Percentiles rank a stretch among this genome's conserved stretches.
phyloP scores from a whole-genome alignment of 2,797 vertebrate species.

The Peromyscus nudipes region DNA sequence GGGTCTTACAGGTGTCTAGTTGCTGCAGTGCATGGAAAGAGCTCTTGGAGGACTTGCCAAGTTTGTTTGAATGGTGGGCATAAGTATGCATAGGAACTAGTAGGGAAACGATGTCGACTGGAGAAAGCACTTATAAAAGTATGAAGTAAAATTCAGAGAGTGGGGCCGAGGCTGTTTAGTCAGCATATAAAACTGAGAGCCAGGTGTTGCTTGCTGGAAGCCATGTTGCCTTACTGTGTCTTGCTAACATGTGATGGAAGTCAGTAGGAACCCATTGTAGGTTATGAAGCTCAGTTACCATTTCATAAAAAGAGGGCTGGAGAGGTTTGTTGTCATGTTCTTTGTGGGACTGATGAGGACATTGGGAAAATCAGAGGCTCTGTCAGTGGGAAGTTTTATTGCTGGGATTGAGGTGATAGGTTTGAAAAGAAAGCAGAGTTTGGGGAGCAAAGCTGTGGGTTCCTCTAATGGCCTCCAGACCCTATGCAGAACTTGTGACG shows the following conservation, averaged over 20 bases:
- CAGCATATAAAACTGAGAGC: slow-evolving; percentile 17
- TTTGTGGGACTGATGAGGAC: background rate
- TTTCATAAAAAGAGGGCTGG: slow-evolving; percentile 26
- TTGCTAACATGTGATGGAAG: background rate
- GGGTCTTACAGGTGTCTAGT: background rate
- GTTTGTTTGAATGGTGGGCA: background rate
- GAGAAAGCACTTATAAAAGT: slow-evolving; percentile 1
- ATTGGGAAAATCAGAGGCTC: background rate
- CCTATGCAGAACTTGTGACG: background rate
- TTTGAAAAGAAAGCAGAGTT: slow-evolving; percentile 4
- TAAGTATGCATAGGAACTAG: background rate
- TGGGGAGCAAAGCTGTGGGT: slow-evolving; percentile 15
- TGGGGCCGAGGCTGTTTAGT: background rate
- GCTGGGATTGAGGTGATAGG: background rate
- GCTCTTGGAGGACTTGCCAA: background rate
- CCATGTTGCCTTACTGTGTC: background rate
- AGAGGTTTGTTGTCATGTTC: slow-evolving; percentile 21
- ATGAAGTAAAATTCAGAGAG: background rate
- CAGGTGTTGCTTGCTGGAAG: slow-evolving; percentile 17
- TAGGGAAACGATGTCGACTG: background rate
- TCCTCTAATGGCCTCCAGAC: background rate
- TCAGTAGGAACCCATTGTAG: background rate
- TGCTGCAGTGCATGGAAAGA: background rate
- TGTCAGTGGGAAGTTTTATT: background rate
- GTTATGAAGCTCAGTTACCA: slow-evolving; percentile 24